Evolutionary conservation across 2,797 vertebrate genomes (phyloP).

Genomic region (Neosilurus mollespiculum): DNA sequence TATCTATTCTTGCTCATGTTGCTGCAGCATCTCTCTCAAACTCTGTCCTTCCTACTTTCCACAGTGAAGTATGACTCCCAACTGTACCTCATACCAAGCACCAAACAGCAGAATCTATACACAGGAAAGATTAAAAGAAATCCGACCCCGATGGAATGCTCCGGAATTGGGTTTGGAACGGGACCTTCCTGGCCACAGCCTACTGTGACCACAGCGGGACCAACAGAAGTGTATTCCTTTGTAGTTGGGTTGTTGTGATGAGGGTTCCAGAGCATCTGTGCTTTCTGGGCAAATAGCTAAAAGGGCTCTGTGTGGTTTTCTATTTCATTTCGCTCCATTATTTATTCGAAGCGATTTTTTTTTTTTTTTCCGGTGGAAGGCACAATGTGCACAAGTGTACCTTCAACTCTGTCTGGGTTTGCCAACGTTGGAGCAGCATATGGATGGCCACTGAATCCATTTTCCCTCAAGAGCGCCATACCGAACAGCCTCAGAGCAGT

Average conservation of each 20-base stretch:
- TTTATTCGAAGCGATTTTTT: slow-evolving; percentile 48
- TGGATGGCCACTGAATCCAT: slow-evolving; percentile 35
- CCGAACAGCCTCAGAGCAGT: slow-evolving; percentile 32
- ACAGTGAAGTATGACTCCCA: not conserved
- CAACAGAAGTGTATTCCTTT: slow-evolving; percentile 52
- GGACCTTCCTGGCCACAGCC: slow-evolving; percentile 42
- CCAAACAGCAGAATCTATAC: not conserved
- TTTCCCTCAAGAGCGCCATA: slow-evolving; percentile 30
- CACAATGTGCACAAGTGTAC: slow-evolving; percentile 39
- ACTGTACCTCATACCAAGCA: not conserved
- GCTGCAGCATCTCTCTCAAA: too few species aligned
- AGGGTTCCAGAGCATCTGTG: slow-evolving; percentile 58
- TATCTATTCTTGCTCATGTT: too few species aligned
- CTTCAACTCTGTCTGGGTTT: slow-evolving; percentile 38
- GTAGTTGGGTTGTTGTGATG: slow-evolving; percentile 52
- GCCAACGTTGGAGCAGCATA: slow-evolving; percentile 37
- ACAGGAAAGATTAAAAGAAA: slow-evolving; percentile 1
- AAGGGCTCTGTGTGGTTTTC: slow-evolving; percentile 46
- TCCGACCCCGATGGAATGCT: slow-evolving; percentile 37
- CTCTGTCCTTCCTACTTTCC: too few species aligned
- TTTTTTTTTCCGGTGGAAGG: not conserved
- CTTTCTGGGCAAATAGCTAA: slow-evolving; percentile 56
- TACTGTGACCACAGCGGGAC: slow-evolving; percentile 35
- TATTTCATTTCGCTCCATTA: slow-evolving; percentile 54
- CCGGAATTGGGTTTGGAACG: slow-evolving; percentile 42